Evolutionary conservation across 2,113 vertebrate species (phyloP).

Genomic region (Hystrix cristata): DNA sequence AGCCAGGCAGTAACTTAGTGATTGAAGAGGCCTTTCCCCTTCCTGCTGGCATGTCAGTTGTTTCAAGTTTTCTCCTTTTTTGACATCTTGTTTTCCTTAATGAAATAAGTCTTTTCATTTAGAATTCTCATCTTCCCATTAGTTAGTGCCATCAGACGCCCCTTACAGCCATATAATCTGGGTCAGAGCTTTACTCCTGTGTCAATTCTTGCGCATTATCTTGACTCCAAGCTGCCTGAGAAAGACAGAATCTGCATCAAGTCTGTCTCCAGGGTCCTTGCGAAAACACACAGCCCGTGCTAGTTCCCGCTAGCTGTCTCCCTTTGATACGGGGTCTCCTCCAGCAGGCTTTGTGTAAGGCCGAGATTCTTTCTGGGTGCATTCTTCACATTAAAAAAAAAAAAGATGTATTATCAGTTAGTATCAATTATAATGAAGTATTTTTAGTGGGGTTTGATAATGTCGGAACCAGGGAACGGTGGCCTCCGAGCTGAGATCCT

Average conservation of each 20-base stretch:
- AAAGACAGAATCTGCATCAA: slow-evolving; percentile 36
- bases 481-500: slow-evolving; percentile 75
- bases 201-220: background rate
- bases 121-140: slow-evolving; percentile 52
- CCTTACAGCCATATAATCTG: rapidly evolving
- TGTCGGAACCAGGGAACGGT: slow-evolving; percentile 72
- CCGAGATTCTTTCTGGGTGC: slow-evolving; percentile 45
- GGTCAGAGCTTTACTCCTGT: background rate
- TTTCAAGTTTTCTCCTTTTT: slow-evolving; percentile 48
- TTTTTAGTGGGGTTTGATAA: slow-evolving; percentile 76
- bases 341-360: slow-evolving; percentile 65
- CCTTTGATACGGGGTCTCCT: slow-evolving; percentile 53
- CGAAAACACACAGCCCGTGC: slow-evolving; percentile 51
- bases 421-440: slow-evolving; percentile 77
- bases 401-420: slow-evolving; percentile 58
- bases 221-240: background rate
- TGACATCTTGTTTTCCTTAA: slow-evolving; percentile 60
- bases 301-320: slow-evolving; percentile 55
- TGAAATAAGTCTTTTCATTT: slow-evolving; percentile 56
- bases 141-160: background rate
- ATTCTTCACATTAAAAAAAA: slow-evolving; percentile 55
- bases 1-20: background rate
- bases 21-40: background rate
- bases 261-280: slow-evolving; percentile 13
- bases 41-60: background rate